phyloP scores from a whole-genome alignment of 2,113 vertebrate genomes.

The Amblyopsis rosae region DNA sequence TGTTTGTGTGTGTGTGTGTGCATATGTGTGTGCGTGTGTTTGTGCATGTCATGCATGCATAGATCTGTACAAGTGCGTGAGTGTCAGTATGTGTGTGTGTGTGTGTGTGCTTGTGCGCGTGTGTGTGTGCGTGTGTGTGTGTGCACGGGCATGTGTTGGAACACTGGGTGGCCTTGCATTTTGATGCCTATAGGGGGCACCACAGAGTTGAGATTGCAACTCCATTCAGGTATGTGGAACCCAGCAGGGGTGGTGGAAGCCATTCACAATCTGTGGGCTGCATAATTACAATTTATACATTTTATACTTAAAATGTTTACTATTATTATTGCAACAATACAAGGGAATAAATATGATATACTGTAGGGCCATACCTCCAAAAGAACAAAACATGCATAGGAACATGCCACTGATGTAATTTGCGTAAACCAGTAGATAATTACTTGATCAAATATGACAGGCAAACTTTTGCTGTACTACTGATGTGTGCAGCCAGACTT shows the following conservation, averaged over 20 bases:
- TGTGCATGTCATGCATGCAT: constrained; percentile 15
- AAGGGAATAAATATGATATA: background rate
- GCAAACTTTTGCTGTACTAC: too few relatives aligned
- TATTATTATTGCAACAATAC: constrained; percentile 9
- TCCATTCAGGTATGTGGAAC: constrained; percentile 28
- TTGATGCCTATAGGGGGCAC: constrained; percentile 48
- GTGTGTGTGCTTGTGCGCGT: constrained; percentile 33
- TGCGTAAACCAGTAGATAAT: too few relatives aligned
- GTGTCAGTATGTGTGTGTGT: constrained; percentile 3
- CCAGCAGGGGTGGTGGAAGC: constrained; percentile 12
- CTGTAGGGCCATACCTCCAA: too few relatives aligned
- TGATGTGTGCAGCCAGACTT: too few relatives aligned
- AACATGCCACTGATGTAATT: too few relatives aligned
- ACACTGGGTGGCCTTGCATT: constrained; percentile 55
- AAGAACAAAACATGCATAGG: too few relatives aligned
- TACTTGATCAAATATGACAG: too few relatives aligned
- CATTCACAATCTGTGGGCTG: too few relatives aligned
- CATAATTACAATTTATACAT: too few relatives aligned
- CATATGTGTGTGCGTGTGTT: constrained; percentile 24
- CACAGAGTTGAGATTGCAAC: too few relatives aligned
- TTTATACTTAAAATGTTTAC: constrained; percentile 12
- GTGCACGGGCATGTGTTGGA: constrained; percentile 10
- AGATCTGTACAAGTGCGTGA: constrained; percentile 26
- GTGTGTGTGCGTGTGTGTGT: constrained; percentile 49
- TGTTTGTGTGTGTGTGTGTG: constrained; percentile 40